These are phyloP conservation scores for Cyclura pinguis DNA, from an alignment of 2,797 vertebrate genomes.

Conservation along the genomic window DNA sequence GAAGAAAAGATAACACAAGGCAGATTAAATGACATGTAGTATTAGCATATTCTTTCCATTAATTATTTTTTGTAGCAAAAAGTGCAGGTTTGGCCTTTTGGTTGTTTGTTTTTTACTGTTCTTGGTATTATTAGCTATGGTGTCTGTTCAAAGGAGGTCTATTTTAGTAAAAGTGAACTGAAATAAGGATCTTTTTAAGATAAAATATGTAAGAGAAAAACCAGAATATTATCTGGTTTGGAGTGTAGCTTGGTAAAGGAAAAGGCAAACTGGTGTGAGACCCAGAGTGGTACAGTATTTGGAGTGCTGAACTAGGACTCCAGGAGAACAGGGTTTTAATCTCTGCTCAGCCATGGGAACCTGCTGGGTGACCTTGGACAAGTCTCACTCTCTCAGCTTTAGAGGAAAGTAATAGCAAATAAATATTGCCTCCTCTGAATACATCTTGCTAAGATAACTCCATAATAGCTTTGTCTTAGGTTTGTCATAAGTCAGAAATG, in stretches of 20 bases:
- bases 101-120: neutral
- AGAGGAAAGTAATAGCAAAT: neutral
- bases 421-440: neutral
- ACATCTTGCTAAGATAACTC: too few species aligned
- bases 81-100: neutral
- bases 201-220: neutral
- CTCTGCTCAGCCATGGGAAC: too few species aligned
- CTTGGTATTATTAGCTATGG: neutral
- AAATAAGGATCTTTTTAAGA: slow-evolving; percentile 4
- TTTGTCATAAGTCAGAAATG: too few species aligned
- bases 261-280: too few species aligned
- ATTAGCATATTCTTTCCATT: neutral
- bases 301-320: too few species aligned
- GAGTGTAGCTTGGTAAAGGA: too few species aligned
- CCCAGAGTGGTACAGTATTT: too few species aligned
- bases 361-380: neutral
- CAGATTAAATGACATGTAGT: neutral
- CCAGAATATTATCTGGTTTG: too few species aligned
- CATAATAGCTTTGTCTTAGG: too few species aligned
- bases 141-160: neutral
- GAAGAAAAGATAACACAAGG: neutral
- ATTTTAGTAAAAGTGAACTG: neutral
- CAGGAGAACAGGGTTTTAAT: too few species aligned
- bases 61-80: neutral
- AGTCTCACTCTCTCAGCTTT: too few species aligned